phyloP scores from a whole-genome alignment of 2,113 vertebrate genomes.

The Glaucomys volans region DNA sequence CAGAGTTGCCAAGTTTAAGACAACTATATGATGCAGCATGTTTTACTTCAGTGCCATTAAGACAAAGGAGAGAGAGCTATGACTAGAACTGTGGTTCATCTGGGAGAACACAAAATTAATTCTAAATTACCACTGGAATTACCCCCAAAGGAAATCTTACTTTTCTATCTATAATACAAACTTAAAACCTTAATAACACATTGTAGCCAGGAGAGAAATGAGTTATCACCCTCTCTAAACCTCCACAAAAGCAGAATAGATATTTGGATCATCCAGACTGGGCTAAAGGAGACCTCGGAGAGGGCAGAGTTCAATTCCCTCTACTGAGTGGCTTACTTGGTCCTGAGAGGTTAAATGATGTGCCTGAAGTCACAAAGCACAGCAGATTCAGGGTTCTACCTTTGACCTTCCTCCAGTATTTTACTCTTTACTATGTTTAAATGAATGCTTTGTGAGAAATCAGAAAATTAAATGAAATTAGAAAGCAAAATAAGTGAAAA shows the following conservation, averaged over 20 bases:
- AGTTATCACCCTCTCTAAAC: neutral
- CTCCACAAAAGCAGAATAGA: slow-evolving; percentile 6
- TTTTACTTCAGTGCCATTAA: neutral
- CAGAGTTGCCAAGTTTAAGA: neutral
- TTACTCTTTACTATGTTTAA: neutral
- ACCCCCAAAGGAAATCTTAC: neutral
- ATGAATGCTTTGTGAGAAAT: slow-evolving; percentile 74
- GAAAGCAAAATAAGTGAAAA: slow-evolving; percentile 55
- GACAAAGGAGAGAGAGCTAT: neutral
- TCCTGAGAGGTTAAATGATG: neutral
- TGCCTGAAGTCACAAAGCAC: neutral
- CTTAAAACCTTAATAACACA: neutral
- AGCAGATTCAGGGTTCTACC: neutral
- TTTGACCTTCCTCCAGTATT: neutral
- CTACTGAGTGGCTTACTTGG: neutral
- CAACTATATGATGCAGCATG: neutral
- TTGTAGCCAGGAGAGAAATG: slow-evolving; percentile 20
- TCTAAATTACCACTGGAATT: neutral
- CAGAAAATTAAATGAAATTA: neutral
- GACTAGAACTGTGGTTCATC: neutral
- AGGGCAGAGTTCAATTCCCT: neutral
- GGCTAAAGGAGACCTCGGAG: neutral
- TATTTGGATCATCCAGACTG: neutral
- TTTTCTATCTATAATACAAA: neutral
- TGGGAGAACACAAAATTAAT: slow-evolving; percentile 20